Evolutionary conservation across 2,113 vertebrate species (phyloP), one percentile per base, ranked within the genome.

Genomic region (Tragulus kanchil): DNA sequence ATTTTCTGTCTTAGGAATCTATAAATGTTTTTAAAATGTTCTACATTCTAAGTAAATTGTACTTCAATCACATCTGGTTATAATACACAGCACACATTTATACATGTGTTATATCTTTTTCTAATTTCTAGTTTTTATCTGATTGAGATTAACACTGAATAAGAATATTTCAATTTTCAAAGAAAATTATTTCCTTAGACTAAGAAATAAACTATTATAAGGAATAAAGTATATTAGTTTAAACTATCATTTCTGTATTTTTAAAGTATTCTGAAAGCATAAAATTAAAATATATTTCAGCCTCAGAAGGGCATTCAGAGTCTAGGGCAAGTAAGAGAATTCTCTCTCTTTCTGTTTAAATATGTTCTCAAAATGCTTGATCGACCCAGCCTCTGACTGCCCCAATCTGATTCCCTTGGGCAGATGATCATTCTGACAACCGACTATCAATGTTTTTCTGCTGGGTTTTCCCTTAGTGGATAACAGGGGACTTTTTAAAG

Each of bases 401-500:
- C 42, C 62, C 86, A 84, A 25, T 31, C 48, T 31, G 45, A 81
- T 89, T 95, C 14, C 84, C 42, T 25, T 36, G 3, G 0, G 12
- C 8, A 59, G 3, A 91, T 92, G 6, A 54, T 97, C 64, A 52
- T 93, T 79, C 52, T 82, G 16, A 11, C 28, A 81, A 94, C 59
- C 65, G 6, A 62, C 11, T 45, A 62, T 15, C 36, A 97, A 50
- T 87, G 31, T 42, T 83, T 95, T 96, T 58, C 69, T 97, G 6
- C 36, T 93, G 93, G 26, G 6, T 31, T 94, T 96, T 42, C 6
- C 13, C 73, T 61, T 58, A 17, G n/a, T 96, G 94, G 97, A 23
- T 56, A 85, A 93, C 52, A 93, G 23, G 48, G 31, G 54, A n/a
- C 3, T 31, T 95, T 87, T 86, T 71, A 95, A 95, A 89, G 77